phyloP scores from a whole-genome alignment of 2,888 invertebrate species.

The Mantis religiosa region DNA sequence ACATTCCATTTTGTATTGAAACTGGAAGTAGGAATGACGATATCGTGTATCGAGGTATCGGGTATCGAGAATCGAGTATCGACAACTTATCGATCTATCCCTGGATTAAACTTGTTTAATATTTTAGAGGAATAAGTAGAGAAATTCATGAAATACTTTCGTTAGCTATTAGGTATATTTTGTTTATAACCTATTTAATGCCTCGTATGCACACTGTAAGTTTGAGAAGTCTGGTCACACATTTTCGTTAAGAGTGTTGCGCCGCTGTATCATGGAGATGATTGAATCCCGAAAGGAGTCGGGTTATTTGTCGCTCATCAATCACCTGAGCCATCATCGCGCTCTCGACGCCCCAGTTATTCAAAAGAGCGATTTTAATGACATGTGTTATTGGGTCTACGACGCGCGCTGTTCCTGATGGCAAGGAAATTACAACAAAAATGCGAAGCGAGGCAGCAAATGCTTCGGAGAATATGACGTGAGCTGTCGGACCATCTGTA shows the following conservation, averaged over 20 bases:
- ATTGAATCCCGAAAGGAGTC: background rate
- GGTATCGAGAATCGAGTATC: too few species aligned
- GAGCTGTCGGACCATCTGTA: background rate
- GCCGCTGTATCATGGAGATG: background rate
- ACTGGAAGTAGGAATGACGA: too few species aligned
- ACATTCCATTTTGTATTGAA: too few species aligned
- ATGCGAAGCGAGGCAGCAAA: background rate
- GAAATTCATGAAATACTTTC: too few species aligned
- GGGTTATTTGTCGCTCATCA: background rate
- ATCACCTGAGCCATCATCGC: background rate
- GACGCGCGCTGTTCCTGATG: background rate
- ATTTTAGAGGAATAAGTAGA: too few species aligned
- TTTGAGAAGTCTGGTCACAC: background rate
- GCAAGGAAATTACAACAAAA: background rate
- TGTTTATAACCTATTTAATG: too few species aligned
- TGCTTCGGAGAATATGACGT: background rate
- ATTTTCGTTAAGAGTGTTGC: background rate
- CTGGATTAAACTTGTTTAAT: too few species aligned
- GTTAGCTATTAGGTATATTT: too few species aligned
- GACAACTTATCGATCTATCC: too few species aligned
- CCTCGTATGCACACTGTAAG: too few species aligned
- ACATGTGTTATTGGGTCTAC: background rate
- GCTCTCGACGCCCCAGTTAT: background rate
- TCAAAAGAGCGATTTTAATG: background rate
- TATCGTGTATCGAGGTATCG: too few species aligned